Conservation (phyloP, 2,113 vertebrate species). For the Bungarus multicinctus region DNA sequence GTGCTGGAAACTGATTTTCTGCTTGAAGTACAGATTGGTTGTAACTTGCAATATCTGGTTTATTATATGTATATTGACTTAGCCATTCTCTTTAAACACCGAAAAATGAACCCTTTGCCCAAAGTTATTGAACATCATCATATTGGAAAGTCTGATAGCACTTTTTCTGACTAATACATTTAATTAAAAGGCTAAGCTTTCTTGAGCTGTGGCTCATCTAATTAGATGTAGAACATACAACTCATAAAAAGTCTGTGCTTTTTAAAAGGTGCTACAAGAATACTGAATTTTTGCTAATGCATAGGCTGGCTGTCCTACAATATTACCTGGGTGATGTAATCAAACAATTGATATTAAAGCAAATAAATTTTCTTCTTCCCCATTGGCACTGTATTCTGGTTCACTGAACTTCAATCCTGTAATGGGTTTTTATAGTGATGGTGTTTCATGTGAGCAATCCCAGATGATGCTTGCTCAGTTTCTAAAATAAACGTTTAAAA, state of each 20-base stretch:
- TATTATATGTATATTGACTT: conserved; percentile 30
- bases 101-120: conserved; percentile 25
- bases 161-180: neutral
- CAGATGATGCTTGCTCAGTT: neutral
- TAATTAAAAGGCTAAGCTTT: neutral
- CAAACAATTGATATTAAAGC: neutral
- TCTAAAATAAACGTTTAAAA: neutral
- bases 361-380: neutral
- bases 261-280: neutral
- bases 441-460: neutral
- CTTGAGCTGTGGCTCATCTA: neutral
- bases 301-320: neutral
- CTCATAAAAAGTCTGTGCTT: neutral
- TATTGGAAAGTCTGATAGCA: neutral
- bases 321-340: neutral
- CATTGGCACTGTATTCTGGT: neutral
- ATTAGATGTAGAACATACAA: neutral
- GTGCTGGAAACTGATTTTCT: conserved; percentile 11
- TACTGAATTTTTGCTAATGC: neutral
- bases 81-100: conserved; percentile 12
- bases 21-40: conserved; percentile 34
- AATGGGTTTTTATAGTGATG: neutral
- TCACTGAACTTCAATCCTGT: neutral
- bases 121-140: neutral
- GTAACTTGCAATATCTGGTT: conserved; percentile 42